phyloP scores from a whole-genome alignment of 1,140 invertebrate genomes.

The Bombus superbus region DNA sequence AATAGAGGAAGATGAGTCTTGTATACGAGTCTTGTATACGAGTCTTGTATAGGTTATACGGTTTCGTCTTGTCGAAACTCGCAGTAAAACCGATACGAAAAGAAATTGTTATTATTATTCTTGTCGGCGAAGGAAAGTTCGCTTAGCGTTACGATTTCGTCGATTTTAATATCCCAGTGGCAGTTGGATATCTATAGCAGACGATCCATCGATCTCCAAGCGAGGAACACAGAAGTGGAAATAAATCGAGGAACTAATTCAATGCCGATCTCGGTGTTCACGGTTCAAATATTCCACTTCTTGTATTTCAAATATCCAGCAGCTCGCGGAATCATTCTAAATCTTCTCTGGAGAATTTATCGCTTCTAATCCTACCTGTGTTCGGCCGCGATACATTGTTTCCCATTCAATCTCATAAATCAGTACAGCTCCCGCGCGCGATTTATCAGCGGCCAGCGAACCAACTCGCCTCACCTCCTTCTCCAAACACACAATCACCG shows the following conservation, averaged over 20 bases:
- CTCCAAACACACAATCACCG: background rate
- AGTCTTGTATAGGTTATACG: background rate
- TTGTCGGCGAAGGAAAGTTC: background rate
- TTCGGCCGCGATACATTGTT: constrained; percentile 26
- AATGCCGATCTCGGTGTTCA: background rate
- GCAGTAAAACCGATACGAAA: background rate
- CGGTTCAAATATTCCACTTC: background rate
- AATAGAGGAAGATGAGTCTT: background rate
- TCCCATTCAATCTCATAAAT: constrained; percentile 36
- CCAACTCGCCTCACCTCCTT: background rate
- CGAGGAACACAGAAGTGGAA: background rate
- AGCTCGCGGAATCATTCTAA: background rate
- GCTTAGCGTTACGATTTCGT: no score
- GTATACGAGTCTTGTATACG: background rate
- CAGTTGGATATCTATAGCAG: no score
- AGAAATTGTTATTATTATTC: no score
- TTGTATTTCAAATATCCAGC: background rate
- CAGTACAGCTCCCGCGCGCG: constrained; percentile 20
- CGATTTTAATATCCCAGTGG: no score
- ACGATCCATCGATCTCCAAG: background rate
- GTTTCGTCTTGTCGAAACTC: background rate
- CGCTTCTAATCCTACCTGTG: constrained; percentile 14
- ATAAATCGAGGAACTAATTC: background rate
- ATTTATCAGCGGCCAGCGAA: constrained; percentile 21
- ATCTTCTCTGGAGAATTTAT: constrained; percentile 21